Evolutionary conservation across 2,113 vertebrate species (phyloP).

Genomic region (Notothenia coriiceps): DNA sequence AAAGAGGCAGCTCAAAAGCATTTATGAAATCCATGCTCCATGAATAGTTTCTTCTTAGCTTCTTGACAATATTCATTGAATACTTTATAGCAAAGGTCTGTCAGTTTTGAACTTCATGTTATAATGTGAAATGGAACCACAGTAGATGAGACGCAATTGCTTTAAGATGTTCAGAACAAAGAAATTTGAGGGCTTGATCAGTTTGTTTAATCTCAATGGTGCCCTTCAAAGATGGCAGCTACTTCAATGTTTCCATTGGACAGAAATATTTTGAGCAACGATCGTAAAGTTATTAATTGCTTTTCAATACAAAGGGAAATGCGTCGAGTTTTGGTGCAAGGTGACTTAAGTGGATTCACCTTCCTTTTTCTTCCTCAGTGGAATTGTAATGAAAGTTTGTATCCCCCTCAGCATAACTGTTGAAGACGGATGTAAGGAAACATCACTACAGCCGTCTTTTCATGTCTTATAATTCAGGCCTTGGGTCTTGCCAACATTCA

Average conservation of each 20-base stretch:
- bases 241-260: slow-evolving; percentile 16
- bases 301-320: slow-evolving; percentile 2
- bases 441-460: not conserved
- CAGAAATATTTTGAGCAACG: slow-evolving; percentile 3
- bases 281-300: not conserved
- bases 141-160: not conserved
- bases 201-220: not conserved
- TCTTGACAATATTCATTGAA: not conserved
- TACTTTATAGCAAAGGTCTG: not conserved
- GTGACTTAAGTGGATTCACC: slow-evolving; percentile 3
- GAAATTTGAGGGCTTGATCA: slow-evolving; percentile 1
- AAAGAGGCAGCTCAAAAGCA: not conserved
- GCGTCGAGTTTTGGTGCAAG: slow-evolving; percentile 1
- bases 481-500: slow-evolving; percentile 6
- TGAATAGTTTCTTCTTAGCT: not conserved
- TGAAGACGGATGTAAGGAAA: slow-evolving; percentile 16
- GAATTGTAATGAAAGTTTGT: not conserved
- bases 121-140: not conserved
- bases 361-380: not conserved
- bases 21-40: not conserved
- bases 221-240: slow-evolving; percentile 23
- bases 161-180: slow-evolving; percentile 1
- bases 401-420: not conserved
- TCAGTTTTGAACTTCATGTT: not conserved
- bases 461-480: not conserved